Conservation (phyloP, 2,797 vertebrate species). For the Hyperoplus immaculatus region DNA sequence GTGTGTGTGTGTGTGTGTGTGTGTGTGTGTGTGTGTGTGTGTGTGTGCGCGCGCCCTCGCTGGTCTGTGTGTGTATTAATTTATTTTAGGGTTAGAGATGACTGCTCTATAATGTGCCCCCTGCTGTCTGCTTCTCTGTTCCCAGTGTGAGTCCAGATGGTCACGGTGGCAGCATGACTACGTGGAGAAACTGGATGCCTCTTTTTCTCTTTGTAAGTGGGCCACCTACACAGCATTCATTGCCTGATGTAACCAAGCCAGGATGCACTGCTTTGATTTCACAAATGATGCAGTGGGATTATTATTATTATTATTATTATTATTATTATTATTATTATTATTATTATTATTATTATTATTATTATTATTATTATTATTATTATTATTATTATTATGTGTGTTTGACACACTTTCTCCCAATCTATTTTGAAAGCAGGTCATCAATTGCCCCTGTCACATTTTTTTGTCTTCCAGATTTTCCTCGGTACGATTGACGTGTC, state of each 20-base stretch:
- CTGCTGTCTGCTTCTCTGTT: neutral
- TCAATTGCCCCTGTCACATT: neutral
- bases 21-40: no score
- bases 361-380: no score
- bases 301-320: no score
- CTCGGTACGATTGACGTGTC: neutral
- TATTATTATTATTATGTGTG: no score
- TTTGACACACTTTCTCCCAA: neutral
- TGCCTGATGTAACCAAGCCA: neutral
- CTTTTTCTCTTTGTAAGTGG: conserved; percentile 36
- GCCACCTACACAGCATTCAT: neutral
- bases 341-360: no score
- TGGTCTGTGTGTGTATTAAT: no score
- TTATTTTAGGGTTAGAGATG: no score
- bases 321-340: no score
- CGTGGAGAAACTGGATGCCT: fast-evolving
- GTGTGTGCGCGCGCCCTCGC: neutral
- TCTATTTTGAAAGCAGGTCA: neutral
- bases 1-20: no score
- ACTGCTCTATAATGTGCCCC: neutral
- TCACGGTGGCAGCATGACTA: conserved; percentile 34
- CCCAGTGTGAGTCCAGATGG: neutral
- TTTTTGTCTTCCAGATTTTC: conserved; percentile 26
- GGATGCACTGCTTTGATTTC: no score
- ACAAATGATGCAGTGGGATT: no score